Percentiles rank a stretch among this genome's conserved stretches.
Conservation (phyloP, 2,113 vertebrate species). For the Delphinus delphis region DNA sequence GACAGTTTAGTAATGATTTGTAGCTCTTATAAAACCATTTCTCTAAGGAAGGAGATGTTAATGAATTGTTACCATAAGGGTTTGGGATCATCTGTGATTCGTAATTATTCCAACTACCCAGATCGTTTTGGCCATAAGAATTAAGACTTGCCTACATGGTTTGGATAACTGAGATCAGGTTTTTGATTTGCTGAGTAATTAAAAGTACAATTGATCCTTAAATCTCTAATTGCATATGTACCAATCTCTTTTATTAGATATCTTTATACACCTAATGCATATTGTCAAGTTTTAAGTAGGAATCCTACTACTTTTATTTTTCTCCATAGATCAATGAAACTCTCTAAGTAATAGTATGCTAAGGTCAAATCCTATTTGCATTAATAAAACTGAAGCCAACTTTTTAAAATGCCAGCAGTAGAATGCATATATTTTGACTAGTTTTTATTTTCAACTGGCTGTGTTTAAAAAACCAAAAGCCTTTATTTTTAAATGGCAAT, state of each 20-base stretch:
- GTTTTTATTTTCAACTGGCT: slow-evolving; percentile 48
- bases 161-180: slow-evolving; percentile 43
- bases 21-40: slow-evolving; percentile 58
- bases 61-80: slow-evolving; percentile 56
- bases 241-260: slow-evolving; percentile 35
- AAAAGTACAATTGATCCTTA: slow-evolving; percentile 50
- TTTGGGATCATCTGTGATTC: slow-evolving; percentile 59
- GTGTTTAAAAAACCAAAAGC: not conserved
- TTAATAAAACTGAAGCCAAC: not conserved
- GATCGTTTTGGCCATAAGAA: slow-evolving; percentile 32
- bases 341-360: not conserved
- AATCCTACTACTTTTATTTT: slow-evolving; percentile 31
- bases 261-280: slow-evolving; percentile 25
- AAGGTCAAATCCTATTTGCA: slow-evolving; percentile 8
- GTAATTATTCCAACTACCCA: slow-evolving; percentile 63
- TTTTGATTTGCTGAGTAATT: slow-evolving; percentile 51
- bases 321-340: not conserved
- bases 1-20: slow-evolving; percentile 61
- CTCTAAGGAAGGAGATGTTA: slow-evolving; percentile 51
- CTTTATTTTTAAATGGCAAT: slow-evolving; percentile 40
- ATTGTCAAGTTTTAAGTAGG: not conserved
- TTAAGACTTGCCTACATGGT: not conserved
- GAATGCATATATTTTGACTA: slow-evolving; percentile 19
- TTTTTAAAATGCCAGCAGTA: not conserved
- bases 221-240: slow-evolving; percentile 14